Conservation (phyloP, 1,140 invertebrate genomes). For the Zaprionus taronus region DNA sequence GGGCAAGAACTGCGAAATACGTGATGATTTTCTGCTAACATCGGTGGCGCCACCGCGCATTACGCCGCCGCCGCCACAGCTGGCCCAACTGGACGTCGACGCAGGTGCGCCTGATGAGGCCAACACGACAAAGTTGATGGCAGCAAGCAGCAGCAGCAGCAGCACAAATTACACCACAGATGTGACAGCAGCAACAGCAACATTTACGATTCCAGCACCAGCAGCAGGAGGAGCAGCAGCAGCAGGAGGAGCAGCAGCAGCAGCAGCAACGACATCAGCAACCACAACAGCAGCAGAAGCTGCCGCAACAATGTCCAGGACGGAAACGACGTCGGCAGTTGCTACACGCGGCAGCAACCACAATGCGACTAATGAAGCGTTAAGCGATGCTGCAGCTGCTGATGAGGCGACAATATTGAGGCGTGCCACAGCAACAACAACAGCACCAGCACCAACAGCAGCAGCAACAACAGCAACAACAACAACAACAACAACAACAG, state of each 20-base stretch:
- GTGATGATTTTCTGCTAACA: constrained; percentile 81
- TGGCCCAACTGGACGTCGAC: neutral
- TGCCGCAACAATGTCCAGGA: constrained; percentile 3
- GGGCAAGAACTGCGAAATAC: constrained; percentile 87
- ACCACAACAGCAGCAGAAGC: constrained; percentile 11
- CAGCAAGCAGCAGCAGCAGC: constrained; percentile 27
- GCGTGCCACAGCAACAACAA: constrained; percentile 41
- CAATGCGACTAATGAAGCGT: constrained; percentile 79
- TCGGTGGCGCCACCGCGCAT: constrained; percentile 84
- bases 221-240: constrained; percentile 14
- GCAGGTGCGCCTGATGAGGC: constrained; percentile 55
- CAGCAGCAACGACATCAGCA: constrained; percentile 17
- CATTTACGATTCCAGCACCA: constrained; percentile 16
- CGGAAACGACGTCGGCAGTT: constrained; percentile 14
- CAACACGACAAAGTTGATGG: constrained; percentile 43
- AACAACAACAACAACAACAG: constrained; percentile 17
- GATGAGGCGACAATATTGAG: constrained; percentile 58
- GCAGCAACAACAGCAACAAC: constrained; percentile 25
- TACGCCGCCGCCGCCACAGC: constrained; percentile 61
- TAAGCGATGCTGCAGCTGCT: constrained; percentile 57
- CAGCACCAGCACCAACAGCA: constrained; percentile 12
- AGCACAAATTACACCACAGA: constrained; percentile 53
- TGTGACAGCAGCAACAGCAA: constrained; percentile 21
- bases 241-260: neutral
- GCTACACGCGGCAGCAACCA: constrained; percentile 50